A percentile compares a stretch with the other conserved stretches of the same genome.
These are phyloP conservation scores for Siniperca undulata DNA, from an alignment of 2,797 vertebrate species.

Conservation along the genomic window DNA sequence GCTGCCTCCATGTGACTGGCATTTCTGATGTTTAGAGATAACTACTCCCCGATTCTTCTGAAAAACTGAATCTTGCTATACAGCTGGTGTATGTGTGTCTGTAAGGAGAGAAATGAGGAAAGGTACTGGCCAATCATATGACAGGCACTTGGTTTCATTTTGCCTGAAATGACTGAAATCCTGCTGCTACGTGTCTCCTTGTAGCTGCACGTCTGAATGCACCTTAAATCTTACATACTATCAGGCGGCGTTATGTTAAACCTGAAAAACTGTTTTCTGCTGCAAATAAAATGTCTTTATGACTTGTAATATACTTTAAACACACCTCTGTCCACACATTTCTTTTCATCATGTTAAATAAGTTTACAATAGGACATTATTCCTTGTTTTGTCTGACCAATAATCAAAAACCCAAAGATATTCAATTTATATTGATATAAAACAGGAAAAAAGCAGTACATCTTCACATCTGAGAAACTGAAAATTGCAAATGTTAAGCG, in stretches of 20 bases:
- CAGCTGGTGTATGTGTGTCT: conserved; percentile 34
- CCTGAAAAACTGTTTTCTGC: neutral
- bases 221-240: neutral
- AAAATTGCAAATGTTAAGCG: neutral
- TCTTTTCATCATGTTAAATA: neutral
- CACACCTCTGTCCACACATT: neutral
- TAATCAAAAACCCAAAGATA: neutral
- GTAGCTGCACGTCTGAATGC: conserved; percentile 28
- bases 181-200: conserved; percentile 39
- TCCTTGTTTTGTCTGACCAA: neutral
- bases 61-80: conserved; percentile 57
- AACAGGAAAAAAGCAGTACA: neutral
- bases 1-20: conserved; percentile 46
- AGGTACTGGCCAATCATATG: conserved; percentile 27
- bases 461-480: neutral
- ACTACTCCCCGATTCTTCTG: conserved; percentile 20
- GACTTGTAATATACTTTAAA: neutral
- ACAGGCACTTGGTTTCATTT: conserved; percentile 2
- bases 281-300: neutral
- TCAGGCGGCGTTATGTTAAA: too few relatives aligned
- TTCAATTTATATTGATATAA: neutral
- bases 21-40: conserved; percentile 60
- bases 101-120: conserved; percentile 46
- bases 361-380: neutral
- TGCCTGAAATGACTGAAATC: conserved; percentile 24